phyloP scores from a whole-genome alignment of 2,888 invertebrate genomes.

The Chrysolina haemoptera region DNA sequence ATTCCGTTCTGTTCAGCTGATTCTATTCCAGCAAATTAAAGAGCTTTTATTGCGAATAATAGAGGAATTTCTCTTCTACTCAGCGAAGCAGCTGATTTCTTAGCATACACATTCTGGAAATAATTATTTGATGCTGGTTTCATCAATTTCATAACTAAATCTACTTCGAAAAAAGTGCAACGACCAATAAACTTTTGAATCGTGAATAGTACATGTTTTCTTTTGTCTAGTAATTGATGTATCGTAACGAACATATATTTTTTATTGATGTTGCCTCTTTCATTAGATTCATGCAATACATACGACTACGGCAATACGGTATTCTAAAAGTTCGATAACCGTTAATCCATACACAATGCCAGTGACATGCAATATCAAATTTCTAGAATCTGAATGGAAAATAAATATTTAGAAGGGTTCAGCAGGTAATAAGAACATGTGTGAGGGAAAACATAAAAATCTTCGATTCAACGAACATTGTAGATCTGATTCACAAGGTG shows the following conservation, averaged over 20 bases:
- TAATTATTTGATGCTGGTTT: background rate
- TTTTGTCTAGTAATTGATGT: too few species aligned
- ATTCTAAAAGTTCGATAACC: background rate
- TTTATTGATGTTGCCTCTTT: background rate
- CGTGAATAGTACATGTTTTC: background rate
- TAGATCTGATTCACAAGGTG: background rate
- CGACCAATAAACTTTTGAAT: background rate
- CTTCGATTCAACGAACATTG: background rate
- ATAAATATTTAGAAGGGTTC: background rate
- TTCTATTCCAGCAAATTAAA: too few species aligned
- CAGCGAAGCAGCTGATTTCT: background rate
- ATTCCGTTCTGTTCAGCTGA: too few species aligned
- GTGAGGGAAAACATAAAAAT: background rate
- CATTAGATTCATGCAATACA: background rate
- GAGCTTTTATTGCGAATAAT: too few species aligned
- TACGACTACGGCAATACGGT: conserved; percentile 5
- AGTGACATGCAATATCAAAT: background rate
- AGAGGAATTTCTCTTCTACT: too few species aligned
- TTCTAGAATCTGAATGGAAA: background rate
- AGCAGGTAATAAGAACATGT: background rate
- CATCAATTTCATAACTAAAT: too few species aligned
- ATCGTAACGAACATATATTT: background rate
- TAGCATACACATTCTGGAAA: background rate
- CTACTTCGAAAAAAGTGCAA: background rate
- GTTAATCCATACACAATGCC: background rate